Evolutionary conservation across 2,797 vertebrate species (phyloP).

Genomic region (Dendrocincla tyrannina): DNA sequence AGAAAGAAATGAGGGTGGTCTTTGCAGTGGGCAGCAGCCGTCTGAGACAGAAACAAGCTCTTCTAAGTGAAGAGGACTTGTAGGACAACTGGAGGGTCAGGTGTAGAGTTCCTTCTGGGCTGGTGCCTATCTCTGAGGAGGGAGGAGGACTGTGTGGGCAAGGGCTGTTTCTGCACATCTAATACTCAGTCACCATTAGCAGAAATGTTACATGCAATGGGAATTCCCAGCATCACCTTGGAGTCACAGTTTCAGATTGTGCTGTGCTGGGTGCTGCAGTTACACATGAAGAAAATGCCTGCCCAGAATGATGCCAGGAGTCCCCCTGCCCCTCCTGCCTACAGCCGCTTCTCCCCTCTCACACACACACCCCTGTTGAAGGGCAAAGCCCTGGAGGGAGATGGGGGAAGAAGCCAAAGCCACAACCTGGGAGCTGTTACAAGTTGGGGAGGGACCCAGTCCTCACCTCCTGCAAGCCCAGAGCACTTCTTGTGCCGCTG

Average conservation of each 20-base stretch:
- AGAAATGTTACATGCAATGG: neutral
- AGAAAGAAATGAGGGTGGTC: neutral
- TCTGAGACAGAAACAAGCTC: neutral
- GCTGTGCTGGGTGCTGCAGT: neutral
- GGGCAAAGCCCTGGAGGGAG: neutral
- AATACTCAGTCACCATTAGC: neutral
- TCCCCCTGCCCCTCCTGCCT: neutral
- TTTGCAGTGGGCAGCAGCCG: neutral
- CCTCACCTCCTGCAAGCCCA: neutral
- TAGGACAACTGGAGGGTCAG: neutral
- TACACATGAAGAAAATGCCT: neutral
- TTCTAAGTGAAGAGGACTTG: neutral
- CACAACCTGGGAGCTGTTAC: neutral
- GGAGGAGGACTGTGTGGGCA: neutral
- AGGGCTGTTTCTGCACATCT: neutral
- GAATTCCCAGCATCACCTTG: neutral
- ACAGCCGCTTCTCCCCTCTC: accelerated
- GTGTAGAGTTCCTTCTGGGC: neutral
- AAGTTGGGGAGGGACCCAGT: neutral
- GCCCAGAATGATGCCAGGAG: accelerated
- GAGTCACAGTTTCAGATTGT: neutral
- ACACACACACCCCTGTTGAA: accelerated
- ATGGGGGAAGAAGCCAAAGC: neutral
- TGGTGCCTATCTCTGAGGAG: neutral
- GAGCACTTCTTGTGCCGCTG: neutral